A percentile compares a stretch with the other conserved stretches of the same genome.
phyloP scores from a whole-genome alignment of 2,113 vertebrate genomes.

The Crotalus helleri region DNA sequence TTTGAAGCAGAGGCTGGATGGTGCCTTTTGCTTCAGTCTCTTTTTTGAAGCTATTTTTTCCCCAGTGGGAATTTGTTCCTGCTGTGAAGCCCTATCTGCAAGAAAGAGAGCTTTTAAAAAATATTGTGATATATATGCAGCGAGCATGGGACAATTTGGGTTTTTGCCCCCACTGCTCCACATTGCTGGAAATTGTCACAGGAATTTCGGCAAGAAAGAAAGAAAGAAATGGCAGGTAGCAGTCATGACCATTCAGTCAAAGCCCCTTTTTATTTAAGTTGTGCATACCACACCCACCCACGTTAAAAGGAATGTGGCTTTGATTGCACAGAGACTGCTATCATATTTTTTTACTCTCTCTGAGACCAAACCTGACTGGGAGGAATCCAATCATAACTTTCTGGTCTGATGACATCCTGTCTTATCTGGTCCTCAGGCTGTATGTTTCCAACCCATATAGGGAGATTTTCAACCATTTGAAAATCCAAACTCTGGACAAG shows the following conservation, averaged over 20 bases:
- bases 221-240: neutral
- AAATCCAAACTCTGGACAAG: neutral
- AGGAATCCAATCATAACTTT: neutral
- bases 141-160: neutral
- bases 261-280: neutral
- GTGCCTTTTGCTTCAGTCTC: neutral
- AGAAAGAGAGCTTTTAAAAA: neutral
- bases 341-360: neutral
- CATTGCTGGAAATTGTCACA: neutral
- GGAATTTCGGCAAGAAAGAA: neutral
- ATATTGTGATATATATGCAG: neutral
- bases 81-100: neutral
- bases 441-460: neutral
- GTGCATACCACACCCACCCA: neutral
- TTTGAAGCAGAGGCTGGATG: neutral
- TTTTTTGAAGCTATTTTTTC: neutral
- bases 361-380: neutral
- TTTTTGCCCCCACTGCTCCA: neutral
- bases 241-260: neutral
- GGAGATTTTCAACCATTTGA: neutral
- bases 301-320: neutral
- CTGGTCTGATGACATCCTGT: neutral
- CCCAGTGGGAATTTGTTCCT: neutral
- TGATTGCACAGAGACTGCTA: neutral
- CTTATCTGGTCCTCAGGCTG: neutral